Evolutionary conservation across 2,888 invertebrate genomes (phyloP).

Genomic region (Drosophila histrio): DNA sequence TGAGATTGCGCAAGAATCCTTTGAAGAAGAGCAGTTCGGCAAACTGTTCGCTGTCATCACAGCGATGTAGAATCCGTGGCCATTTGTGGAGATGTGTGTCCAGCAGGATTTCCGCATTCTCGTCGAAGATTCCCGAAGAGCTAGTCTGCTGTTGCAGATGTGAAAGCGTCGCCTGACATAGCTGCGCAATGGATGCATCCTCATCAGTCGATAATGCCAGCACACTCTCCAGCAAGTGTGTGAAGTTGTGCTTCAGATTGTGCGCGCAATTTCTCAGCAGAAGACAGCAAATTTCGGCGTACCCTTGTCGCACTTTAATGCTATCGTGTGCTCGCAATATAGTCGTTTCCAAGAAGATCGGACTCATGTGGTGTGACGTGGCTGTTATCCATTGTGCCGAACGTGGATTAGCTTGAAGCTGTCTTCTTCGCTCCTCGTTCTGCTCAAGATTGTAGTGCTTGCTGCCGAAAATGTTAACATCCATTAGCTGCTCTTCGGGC

Average conservation of each 20-base stretch:
- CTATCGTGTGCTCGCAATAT: slow-evolving; percentile 87
- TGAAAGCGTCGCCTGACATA: slow-evolving; percentile 83
- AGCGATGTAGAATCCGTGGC: slow-evolving; percentile 88
- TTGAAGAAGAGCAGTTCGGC: slow-evolving; percentile 87
- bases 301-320: slow-evolving; percentile 86
- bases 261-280: slow-evolving; percentile 87
- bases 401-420: slow-evolving; percentile 70
- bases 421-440: slow-evolving; percentile 62
- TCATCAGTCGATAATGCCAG: slow-evolving; percentile 89
- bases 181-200: slow-evolving; percentile 85
- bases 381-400: slow-evolving; percentile 83
- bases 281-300: slow-evolving; percentile 86
- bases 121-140: slow-evolving; percentile 72
- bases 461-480: slow-evolving; percentile 57
- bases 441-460: slow-evolving; percentile 54
- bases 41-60: slow-evolving; percentile 88
- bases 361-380: slow-evolving; percentile 79
- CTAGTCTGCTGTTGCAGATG: slow-evolving; percentile 80
- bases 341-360: slow-evolving; percentile 84
- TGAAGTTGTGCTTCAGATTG: slow-evolving; percentile 87
- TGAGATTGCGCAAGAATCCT: slow-evolving; percentile 88
- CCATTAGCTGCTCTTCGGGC: slow-evolving; percentile 17
- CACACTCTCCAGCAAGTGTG: slow-evolving; percentile 88
- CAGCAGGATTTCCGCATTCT: slow-evolving; percentile 86
- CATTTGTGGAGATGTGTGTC: slow-evolving; percentile 85